A percentile compares a stretch with the other conserved stretches of the same genome.
Conservation (phyloP, 92 coral and sea anemone genomes). For the Galaxea fascicularis region DNA sequence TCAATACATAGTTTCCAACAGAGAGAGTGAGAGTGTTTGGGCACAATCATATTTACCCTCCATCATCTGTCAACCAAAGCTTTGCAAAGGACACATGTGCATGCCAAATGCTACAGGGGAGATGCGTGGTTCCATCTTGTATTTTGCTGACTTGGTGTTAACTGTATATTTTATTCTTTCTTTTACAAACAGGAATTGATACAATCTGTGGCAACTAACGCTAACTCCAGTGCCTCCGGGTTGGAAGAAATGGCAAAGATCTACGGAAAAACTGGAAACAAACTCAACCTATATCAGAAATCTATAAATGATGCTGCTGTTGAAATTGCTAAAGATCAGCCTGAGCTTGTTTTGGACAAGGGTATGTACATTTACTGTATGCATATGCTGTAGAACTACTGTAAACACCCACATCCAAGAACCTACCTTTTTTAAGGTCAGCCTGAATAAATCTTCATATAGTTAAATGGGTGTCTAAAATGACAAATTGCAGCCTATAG, state of each 20-base stretch:
- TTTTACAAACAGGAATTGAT: constrained; percentile 21
- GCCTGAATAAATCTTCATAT: too few species aligned
- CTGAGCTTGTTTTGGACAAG: constrained; percentile 27
- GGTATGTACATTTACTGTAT: constrained; percentile 5
- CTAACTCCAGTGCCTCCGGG: not conserved
- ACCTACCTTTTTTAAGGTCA: not conserved
- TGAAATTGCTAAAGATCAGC: constrained; percentile 23
- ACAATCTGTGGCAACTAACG: not conserved
- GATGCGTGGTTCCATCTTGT: not conserved
- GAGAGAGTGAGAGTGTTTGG: too few species aligned
- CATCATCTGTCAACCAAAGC: too few species aligned
- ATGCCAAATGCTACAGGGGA: not conserved
- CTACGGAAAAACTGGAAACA: constrained; percentile 25
- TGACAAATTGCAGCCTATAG: too few species aligned
- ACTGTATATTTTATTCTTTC: not conserved
- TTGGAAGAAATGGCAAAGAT: constrained; percentile 39
- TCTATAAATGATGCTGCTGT: constrained; percentile 50
- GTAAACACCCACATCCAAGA: not conserved
- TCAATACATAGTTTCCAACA: too few species aligned
- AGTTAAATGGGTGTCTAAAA: too few species aligned
- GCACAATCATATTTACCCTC: too few species aligned
- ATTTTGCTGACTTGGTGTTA: not conserved
- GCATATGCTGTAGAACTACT: not conserved
- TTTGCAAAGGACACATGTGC: too few species aligned
- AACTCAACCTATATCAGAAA: constrained; percentile 5